These are phyloP conservation scores for Steromphala cineraria DNA, from an alignment of 2,888 invertebrate species.

Conservation along the genomic window DNA sequence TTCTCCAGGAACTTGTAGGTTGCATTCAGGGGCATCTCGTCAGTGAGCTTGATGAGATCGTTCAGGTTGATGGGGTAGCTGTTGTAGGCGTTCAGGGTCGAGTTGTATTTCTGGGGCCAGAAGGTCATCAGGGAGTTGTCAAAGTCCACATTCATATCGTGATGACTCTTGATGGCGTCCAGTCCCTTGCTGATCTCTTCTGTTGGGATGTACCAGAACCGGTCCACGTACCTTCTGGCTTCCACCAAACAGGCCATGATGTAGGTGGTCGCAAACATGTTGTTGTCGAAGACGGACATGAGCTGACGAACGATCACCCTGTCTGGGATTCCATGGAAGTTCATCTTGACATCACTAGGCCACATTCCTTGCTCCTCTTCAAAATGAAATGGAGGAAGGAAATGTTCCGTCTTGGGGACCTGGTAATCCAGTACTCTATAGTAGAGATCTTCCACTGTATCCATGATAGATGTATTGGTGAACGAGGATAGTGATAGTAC, in stretches of 20 bases:
- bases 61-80: conserved; percentile 53
- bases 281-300: conserved; percentile 63
- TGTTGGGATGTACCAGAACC: conserved; percentile 23
- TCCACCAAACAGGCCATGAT: conserved; percentile 61
- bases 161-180: conserved; percentile 48
- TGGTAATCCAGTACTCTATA: background rate
- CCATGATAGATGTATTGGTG: too few species aligned
- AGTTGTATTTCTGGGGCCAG: conserved; percentile 65
- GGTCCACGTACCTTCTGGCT: conserved; percentile 46
- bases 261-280: conserved; percentile 69
- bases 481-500: too few species aligned
- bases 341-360: conserved; percentile 61
- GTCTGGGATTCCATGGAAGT: conserved; percentile 60
- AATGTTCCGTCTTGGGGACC: background rate
- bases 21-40: conserved; percentile 40
- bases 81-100: conserved; percentile 46
- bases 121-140: conserved; percentile 64
- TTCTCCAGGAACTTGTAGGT: conserved; percentile 49
- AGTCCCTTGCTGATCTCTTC: conserved; percentile 31
- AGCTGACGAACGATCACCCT: conserved; percentile 51
- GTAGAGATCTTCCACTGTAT: too few species aligned
- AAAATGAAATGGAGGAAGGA: conserved; percentile 54
- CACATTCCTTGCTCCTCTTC: conserved; percentile 59
- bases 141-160: conserved; percentile 58
- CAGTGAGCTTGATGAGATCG: conserved; percentile 47